Percentiles rank a stretch among this genome's conserved stretches.
Evolutionary conservation across 2,888 invertebrate genomes (phyloP).

Genomic region (Rapana venosa): DNA sequence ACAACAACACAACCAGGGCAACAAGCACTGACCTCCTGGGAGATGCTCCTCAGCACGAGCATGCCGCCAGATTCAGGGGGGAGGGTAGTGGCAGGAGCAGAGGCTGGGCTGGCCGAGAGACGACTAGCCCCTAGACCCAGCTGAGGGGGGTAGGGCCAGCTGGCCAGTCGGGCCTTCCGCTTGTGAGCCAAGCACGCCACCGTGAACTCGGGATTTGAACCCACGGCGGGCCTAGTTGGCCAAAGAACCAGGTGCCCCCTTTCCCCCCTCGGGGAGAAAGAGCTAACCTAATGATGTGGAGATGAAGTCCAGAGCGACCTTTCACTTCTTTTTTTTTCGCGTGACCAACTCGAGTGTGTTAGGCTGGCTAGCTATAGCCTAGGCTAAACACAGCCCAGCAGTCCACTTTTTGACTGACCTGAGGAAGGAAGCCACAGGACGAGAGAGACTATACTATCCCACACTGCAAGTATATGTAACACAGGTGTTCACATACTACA

Average conservation of each 20-base stretch:
- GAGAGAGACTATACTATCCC: no score
- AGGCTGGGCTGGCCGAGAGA: neutral
- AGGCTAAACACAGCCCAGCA: no score
- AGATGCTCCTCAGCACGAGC: constrained; percentile 31
- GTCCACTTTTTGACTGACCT: no score
- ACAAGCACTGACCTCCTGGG: constrained; percentile 35
- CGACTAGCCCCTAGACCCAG: constrained; percentile 27
- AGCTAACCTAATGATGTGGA: neutral
- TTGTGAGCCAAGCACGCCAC: constrained; percentile 41
- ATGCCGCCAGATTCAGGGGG: neutral
- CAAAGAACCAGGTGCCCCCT: neutral
- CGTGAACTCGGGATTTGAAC: neutral
- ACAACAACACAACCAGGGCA: no score
- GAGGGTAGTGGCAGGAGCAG: neutral
- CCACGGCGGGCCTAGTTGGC: neutral
- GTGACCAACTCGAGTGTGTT: neutral
- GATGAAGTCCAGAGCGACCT: neutral
- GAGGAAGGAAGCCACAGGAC: no score
- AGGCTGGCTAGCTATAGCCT: no score
- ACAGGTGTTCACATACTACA: no score
- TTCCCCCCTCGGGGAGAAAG: no score
- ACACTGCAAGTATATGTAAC: no score
- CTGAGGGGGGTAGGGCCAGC: constrained; percentile 43
- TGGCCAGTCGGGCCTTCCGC: constrained; percentile 42
- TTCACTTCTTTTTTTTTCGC: neutral